A percentile compares a stretch with the other conserved stretches of the same genome.
Conservation (phyloP, 2,797 vertebrate genomes). For the Percopsis omiscomaycus region DNA sequence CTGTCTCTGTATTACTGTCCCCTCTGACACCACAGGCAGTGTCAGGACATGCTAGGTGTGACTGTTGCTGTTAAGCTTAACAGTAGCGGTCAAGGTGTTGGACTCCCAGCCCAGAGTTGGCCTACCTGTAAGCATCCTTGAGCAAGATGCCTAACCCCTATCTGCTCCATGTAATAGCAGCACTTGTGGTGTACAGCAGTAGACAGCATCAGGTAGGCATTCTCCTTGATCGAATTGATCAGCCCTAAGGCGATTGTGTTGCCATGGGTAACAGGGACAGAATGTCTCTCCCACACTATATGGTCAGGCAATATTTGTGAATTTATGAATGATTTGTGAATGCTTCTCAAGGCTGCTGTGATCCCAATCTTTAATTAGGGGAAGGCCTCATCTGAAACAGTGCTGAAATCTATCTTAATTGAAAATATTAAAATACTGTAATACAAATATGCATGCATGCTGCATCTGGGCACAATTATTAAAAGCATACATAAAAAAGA, state of each 20-base stretch:
- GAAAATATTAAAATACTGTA: neutral
- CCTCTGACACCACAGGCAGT: neutral
- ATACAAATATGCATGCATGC: no score
- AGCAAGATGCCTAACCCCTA: no score
- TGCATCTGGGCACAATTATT: no score
- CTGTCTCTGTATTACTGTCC: constrained; percentile 7
- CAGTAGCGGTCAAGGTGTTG: no score
- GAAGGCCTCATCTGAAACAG: no score
- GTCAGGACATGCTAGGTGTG: no score
- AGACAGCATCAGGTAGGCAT: neutral
- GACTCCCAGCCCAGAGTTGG: no score
- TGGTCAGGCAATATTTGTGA: constrained; percentile 17
- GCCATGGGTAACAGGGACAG: constrained; percentile 36
- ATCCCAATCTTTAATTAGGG: constrained; percentile 1
- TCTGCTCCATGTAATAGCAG: no score
- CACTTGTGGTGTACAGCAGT: no score
- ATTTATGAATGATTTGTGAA: neutral
- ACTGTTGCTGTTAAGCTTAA: no score
- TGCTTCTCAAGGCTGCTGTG: neutral
- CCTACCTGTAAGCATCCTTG: no score
- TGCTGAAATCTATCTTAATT: neutral
- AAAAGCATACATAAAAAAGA: no score
- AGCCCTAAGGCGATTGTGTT: constrained; percentile 38
- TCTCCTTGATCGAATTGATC: constrained; percentile 25
- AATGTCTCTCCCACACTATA: constrained; percentile 10